Percentiles rank a stretch among this genome's conserved stretches.
Conservation (phyloP, 2,888 invertebrate species). For the Cheilosia variabilis region DNA sequence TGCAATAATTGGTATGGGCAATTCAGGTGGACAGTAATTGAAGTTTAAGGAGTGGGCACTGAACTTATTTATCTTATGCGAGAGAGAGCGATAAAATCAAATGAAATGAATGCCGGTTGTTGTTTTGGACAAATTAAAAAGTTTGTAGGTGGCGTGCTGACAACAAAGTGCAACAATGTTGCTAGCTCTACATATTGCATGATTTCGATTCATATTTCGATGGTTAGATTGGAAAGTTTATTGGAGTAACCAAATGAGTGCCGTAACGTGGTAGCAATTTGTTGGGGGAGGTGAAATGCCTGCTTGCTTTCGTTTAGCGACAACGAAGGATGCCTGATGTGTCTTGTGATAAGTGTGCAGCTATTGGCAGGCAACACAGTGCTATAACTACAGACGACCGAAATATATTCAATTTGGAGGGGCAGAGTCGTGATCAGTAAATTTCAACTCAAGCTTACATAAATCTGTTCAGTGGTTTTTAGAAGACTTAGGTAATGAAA, state of each 20-base stretch:
- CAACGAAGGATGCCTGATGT: too few species aligned
- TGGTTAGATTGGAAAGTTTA: conserved; percentile 11
- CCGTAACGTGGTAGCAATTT: neutral
- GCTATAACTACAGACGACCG: too few species aligned
- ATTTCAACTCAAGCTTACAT: too few species aligned
- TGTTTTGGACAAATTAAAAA: neutral
- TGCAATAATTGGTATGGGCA: neutral
- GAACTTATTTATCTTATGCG: neutral
- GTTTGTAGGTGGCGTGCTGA: neutral
- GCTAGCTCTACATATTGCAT: conserved; percentile 1
- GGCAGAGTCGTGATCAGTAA: too few species aligned
- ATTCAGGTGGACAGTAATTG: conserved; percentile 28
- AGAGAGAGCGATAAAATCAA: conserved; percentile 57
- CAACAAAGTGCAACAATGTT: conserved; percentile 51
- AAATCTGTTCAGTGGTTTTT: too few species aligned
- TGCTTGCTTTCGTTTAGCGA: too few species aligned
- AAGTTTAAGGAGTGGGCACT: conserved; percentile 30
- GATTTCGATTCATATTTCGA: conserved; percentile 16
- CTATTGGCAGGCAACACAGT: too few species aligned
- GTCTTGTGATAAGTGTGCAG: too few species aligned
- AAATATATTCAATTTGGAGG: too few species aligned
- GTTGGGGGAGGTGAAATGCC: neutral
- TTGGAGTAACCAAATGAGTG: neutral
- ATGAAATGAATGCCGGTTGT: conserved; percentile 26
- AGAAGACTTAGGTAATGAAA: too few species aligned